phyloP scores from a whole-genome alignment of 2,113 vertebrate species.

The Agapornis roseicollis region DNA sequence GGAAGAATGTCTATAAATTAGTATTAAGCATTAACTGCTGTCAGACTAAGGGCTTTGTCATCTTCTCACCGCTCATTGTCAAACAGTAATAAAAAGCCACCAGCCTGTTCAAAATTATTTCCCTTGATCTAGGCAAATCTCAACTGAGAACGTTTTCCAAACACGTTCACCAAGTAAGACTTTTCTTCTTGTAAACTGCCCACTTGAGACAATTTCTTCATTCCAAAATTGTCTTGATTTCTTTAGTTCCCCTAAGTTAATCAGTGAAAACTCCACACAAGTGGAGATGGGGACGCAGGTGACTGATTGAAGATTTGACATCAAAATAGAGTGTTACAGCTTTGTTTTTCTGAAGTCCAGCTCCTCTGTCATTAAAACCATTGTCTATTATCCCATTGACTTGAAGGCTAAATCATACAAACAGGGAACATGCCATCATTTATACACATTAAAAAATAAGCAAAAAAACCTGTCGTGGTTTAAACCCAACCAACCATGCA shows the following conservation, averaged over 20 bases:
- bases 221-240: slow-evolving; percentile 1
- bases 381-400: background rate
- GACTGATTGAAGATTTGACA: background rate
- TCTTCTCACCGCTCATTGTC: background rate
- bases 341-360: background rate
- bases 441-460: background rate
- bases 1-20: background rate
- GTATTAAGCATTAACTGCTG: background rate
- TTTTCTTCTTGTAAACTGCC: background rate
- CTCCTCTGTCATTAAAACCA: background rate
- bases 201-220: background rate
- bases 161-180: background rate
- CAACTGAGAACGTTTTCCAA: background rate
- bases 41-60: background rate
- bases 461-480: no score
- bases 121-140: background rate
- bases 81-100: background rate
- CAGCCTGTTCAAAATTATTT: background rate
- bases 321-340: background rate
- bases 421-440: background rate
- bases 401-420: background rate
- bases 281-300: background rate
- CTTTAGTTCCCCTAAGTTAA: background rate
- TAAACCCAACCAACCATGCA: no score
- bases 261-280: background rate